phyloP scores from a whole-genome alignment of 2,113 vertebrate species.

The Pipra filicauda region DNA sequence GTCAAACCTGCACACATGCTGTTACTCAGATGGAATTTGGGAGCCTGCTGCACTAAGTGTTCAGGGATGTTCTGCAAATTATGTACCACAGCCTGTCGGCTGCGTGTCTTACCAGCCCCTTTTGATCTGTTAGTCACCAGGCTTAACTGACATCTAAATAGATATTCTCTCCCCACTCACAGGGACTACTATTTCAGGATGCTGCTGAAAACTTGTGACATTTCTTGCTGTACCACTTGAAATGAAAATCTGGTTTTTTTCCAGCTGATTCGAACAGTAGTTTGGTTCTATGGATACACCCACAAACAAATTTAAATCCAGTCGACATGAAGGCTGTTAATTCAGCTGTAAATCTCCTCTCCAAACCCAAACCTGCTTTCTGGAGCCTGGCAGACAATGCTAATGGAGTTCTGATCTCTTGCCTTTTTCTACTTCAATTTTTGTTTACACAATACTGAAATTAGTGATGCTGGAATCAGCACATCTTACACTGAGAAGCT shows the following conservation, averaged over 20 bases:
- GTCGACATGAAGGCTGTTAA: not conserved
- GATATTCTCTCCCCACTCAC: not conserved
- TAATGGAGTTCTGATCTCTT: not conserved
- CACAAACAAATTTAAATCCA: not conserved
- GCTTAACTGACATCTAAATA: not conserved
- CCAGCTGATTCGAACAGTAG: not conserved
- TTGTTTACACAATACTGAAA: not conserved
- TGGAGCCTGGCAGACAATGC: not conserved
- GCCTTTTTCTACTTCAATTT: not conserved
- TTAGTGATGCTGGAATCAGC: not conserved
- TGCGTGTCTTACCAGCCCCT: not conserved
- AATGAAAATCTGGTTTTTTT: constrained; percentile 5
- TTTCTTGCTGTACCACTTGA: constrained; percentile 17
- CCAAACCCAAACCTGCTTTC: not conserved
- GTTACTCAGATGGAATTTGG: not conserved
- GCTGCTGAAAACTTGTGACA: constrained; percentile 18
- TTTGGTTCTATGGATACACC: not conserved
- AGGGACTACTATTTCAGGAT: constrained; percentile 23
- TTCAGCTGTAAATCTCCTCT: not conserved
- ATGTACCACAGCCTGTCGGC: not conserved
- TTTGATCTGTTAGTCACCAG: not conserved
- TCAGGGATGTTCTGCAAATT: not conserved
- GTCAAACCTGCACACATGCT: not conserved
- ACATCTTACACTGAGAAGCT: not conserved
- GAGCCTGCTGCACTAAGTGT: not conserved